Evolutionary conservation across 2,113 vertebrate species (phyloP), one percentile per base, ranked within the genome.

Genomic region (Sebastes schlegelii): DNA sequence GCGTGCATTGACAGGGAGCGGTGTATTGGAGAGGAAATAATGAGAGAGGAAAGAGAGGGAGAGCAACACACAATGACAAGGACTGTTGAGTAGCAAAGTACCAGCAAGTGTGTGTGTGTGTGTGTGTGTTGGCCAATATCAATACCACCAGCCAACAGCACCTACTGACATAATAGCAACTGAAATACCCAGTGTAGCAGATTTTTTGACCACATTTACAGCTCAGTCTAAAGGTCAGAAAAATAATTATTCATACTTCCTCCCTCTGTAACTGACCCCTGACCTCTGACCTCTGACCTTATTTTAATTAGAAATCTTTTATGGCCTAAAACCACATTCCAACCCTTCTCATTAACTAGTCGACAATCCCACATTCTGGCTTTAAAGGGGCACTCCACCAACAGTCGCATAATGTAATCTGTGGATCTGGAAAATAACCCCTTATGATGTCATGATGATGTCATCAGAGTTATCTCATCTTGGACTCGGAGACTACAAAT

Each of bases 1-100:
- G n/a, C 40, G 52, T 11, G 58, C 58, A 8, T 49, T 62, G 66
- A 74, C 71, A 58, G 62, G 49, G 75, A 71, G 60, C 34, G 49
- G 64, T 57, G 73, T 58, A 66, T 23, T 21, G 46, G 57, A 70
- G 73, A 69, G 26, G 57, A 77, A 82, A 83, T 77, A 71, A 82
- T 75, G 86, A 74, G 69, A n/a, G 51, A 75, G 74, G 43, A 58
- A 42, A 49, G 43, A 62, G 62, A 63, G 70, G 48, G 16, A 80
- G 42, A 42, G 71, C 11, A 6, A 54, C 26, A 63, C 65, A 68
- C 62, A 61, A 17, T 77, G 79, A 80, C 83, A 57, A 58, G 52
- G 64, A n/a, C 54, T 13, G 40, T 43, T 70, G 54, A 63, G 60
- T 7, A 75, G 74, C 64, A 78, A 62, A 82, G 67, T 16, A 61